Conservation (phyloP, 2,797 vertebrate genomes). For the Alectoris magna region DNA sequence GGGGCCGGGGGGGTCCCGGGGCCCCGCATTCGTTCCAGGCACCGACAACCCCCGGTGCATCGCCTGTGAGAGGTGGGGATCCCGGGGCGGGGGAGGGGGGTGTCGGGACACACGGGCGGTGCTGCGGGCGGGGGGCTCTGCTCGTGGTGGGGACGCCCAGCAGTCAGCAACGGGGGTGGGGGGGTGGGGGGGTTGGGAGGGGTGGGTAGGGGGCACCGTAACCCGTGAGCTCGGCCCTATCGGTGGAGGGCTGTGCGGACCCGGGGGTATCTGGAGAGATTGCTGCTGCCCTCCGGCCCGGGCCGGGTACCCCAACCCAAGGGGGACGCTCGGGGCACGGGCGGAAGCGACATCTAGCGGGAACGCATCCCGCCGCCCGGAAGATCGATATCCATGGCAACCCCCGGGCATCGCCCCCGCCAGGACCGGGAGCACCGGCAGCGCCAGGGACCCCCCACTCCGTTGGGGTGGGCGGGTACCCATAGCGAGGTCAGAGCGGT, state of each 20-base stretch:
- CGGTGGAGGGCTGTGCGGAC: accelerated
- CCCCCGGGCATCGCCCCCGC: background rate
- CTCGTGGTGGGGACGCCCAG: background rate
- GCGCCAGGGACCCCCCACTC: accelerated
- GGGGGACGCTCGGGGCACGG: background rate
- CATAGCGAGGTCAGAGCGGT: background rate
- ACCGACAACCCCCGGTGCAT: background rate
- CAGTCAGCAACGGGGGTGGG: accelerated
- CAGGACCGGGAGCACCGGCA: background rate
- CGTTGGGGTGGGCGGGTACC: accelerated
- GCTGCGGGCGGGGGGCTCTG: background rate
- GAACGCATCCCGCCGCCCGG: background rate
- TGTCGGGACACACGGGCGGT: accelerated
- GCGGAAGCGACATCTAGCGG: slow-evolving; percentile 61
- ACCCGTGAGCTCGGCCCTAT: accelerated
- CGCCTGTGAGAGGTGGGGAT: background rate
- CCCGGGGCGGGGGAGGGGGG: accelerated
- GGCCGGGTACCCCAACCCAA: background rate
- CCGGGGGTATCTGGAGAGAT: accelerated
- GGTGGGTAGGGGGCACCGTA: accelerated
- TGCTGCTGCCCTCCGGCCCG: background rate
- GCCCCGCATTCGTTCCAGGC: background rate
- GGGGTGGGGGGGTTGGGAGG: no score
- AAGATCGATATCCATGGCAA: slow-evolving; percentile 19
- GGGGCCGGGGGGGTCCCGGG: background rate